Evolutionary conservation across 1,140 invertebrate genomes (phyloP), one percentile per base, ranked within the genome.

Genomic region (Philotrypesis tridentata): DNA sequence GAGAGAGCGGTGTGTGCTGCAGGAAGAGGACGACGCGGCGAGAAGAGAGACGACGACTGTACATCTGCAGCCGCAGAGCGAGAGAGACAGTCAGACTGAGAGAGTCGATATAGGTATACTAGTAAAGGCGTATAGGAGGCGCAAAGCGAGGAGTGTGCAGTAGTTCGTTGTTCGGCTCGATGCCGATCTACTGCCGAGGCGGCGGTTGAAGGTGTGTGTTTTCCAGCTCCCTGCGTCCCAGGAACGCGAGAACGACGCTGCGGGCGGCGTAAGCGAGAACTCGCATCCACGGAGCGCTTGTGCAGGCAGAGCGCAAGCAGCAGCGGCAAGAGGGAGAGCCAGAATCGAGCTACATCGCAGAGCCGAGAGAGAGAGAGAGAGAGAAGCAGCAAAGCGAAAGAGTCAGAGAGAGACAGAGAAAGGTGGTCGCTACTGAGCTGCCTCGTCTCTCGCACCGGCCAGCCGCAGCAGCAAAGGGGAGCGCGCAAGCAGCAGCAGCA

Each of bases 361-460:
- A n/a, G n/a, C n/a, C n/a, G 33, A 37, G 33, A 37, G 33, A 37
- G 25, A 72, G 25, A 72, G 71, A 33, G 29, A 71, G 25, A 48
- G 79, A 67, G 70, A n/a, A 21, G 65, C 65, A 68, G 65, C 25
- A 21, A 31, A 21, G 25, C 23, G 48, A 73, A 21, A 29, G 60
- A 68, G 63, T 37, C 12, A 43, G n/a, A 37, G 23, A 79, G 68
- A 73, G 14, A 61, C 11, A 79, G 23, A 72, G 48, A 79, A 79
- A 79, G 77, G 78, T 80, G 68, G 78, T 70, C 78, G 55, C 67
- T 70, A 67, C 43, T 68, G 43, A 43, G 25, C 70, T 72, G n/a
- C 72, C 23, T 25, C 40, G 78, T 73, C 70, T 79, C 43, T 73
- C 55, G 78, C n/a, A n/a, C 78, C 78, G 70, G 78, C 70, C 68